Evolutionary conservation across 2,113 vertebrate species (phyloP).

Genomic region (Probosciger aterrimus): DNA sequence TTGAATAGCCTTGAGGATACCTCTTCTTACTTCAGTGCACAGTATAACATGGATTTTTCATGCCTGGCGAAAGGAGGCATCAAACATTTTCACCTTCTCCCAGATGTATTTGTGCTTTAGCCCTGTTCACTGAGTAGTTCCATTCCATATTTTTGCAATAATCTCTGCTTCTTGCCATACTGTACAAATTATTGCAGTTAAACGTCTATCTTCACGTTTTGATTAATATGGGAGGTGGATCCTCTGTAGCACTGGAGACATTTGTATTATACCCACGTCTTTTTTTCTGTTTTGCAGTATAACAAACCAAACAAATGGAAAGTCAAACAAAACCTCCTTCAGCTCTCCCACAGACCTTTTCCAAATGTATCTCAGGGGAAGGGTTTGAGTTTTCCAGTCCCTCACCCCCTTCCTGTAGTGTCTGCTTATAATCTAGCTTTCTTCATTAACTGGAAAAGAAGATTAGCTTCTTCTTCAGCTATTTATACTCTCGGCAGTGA

Average conservation of each 20-base stretch:
- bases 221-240: conserved; percentile 34
- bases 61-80: neutral
- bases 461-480: neutral
- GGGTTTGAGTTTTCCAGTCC: neutral
- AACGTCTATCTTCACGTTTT: conserved; percentile 25
- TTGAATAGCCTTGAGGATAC: neutral
- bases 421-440: neutral
- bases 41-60: neutral
- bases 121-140: neutral
- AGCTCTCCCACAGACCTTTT: conserved; percentile 49
- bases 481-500: neutral
- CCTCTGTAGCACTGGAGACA: conserved; percentile 13
- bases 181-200: neutral
- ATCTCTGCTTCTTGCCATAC: neutral
- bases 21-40: neutral
- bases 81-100: neutral
- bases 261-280: conserved; percentile 10
- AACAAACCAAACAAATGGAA: conserved; percentile 23
- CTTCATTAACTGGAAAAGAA: neutral
- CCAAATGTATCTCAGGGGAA: conserved; percentile 45
- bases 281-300: conserved; percentile 22
- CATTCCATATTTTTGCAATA: conserved; percentile 18
- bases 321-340: conserved; percentile 50
- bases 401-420: conserved; percentile 11
- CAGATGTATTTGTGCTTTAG: neutral